phyloP scores from a whole-genome alignment of 2,113 vertebrate species.

The Micronisus gabar region DNA sequence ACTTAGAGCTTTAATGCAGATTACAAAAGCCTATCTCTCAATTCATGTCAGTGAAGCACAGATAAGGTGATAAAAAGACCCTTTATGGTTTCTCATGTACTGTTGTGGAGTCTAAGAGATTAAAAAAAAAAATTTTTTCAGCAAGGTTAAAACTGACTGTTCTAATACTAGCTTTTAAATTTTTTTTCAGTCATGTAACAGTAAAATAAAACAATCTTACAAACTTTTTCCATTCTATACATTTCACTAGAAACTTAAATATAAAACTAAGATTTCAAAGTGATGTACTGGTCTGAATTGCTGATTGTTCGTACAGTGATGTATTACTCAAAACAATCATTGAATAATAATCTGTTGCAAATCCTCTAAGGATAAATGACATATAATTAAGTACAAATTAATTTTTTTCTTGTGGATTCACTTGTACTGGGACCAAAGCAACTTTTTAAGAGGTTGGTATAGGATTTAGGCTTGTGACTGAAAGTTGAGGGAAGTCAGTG shows the following conservation, averaged over 20 bases:
- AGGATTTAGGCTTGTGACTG: neutral
- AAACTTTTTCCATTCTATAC: neutral
- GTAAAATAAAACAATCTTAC: neutral
- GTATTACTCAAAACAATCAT: neutral
- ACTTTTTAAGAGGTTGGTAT: neutral
- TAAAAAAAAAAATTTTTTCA: neutral
- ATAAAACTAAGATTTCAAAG: neutral
- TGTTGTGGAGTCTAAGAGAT: neutral
- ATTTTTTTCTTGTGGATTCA: neutral
- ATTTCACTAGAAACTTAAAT: neutral
- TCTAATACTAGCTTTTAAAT: neutral
- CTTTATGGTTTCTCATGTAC: neutral
- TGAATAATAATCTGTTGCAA: neutral
- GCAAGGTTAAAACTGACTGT: neutral
- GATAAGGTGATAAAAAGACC: neutral
- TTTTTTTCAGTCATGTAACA: neutral
- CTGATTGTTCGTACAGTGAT: neutral
- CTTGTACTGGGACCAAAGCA: neutral
- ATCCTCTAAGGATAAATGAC: neutral
- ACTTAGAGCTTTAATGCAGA: neutral
- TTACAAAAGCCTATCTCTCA: neutral
- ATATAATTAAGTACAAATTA: neutral
- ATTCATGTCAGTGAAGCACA: neutral
- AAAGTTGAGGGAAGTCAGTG: neutral
- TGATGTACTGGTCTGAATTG: neutral